Evolutionary conservation across 2,113 vertebrate genomes (phyloP).

Genomic region (Speoplatyrhinus poulsoni): DNA sequence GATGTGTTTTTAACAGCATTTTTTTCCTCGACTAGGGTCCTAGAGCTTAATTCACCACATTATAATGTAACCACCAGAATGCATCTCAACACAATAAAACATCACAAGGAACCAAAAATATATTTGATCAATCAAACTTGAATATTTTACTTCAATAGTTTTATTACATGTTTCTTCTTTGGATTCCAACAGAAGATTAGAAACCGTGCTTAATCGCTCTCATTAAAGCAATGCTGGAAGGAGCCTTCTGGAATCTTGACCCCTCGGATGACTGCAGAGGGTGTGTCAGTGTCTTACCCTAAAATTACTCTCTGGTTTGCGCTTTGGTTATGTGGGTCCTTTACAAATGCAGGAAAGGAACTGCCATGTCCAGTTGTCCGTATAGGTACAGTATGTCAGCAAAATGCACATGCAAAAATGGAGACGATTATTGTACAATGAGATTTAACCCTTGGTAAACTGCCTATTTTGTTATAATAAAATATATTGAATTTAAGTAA

Average conservation of each 20-base stretch:
- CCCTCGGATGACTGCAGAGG: no score
- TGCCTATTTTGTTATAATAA: constrained; percentile 99
- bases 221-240: no score
- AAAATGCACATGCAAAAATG: constrained; percentile 73
- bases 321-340: no score
- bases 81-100: not conserved
- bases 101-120: not conserved
- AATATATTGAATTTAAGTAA: constrained; percentile 94
- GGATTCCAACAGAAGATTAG: no score
- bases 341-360: constrained; percentile 30
- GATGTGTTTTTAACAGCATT: no score
- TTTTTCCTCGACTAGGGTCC: no score
- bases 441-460: constrained; percentile 95
- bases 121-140: no score
- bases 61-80: not conserved
- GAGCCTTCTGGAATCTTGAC: no score
- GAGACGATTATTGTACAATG: constrained; percentile 78
- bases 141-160: not conserved
- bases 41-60: not conserved
- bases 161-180: constrained; percentile 59
- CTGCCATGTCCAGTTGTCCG: constrained; percentile 59
- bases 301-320: no score
- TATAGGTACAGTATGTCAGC: constrained; percentile 55
- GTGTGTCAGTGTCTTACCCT: constrained; percentile 77
- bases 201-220: no score